Percentiles rank a stretch among this genome's conserved stretches.
Conservation (phyloP, 2,797 vertebrate genomes). For the Lagocephalus sceleratus region DNA sequence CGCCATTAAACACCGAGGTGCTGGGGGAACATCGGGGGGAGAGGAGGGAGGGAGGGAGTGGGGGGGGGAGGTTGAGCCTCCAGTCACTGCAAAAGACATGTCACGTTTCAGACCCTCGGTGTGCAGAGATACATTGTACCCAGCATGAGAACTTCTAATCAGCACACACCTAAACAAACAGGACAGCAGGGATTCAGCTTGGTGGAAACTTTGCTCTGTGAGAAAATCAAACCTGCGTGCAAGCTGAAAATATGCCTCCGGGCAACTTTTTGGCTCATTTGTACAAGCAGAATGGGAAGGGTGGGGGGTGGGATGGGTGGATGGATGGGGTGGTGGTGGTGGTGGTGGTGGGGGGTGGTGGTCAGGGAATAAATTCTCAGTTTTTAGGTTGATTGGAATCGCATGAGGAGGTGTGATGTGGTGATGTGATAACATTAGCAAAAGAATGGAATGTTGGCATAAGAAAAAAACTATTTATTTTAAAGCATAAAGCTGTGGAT, state of each 20-base stretch:
- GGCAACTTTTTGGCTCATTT: constrained; percentile 60
- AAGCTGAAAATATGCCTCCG: constrained; percentile 58
- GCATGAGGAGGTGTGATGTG: constrained; percentile 29
- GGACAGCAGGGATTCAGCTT: constrained; percentile 69
- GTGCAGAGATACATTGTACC: constrained; percentile 64
- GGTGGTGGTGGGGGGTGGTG: no score
- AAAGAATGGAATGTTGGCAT: constrained; percentile 18
- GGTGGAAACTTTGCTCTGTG: constrained; percentile 75
- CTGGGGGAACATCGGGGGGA: constrained; percentile 20
- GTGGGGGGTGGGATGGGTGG: constrained; percentile 44
- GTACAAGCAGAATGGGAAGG: constrained; percentile 53
- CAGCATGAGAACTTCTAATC: constrained; percentile 84
- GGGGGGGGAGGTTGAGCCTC: constrained; percentile 35
- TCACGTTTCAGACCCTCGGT: constrained; percentile 68
- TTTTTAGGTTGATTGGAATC: constrained; percentile 57
- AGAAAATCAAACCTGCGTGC: constrained; percentile 79
- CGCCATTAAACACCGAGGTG: constrained; percentile 63
- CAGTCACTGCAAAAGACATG: constrained; percentile 71
- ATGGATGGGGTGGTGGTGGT: no score
- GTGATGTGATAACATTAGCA: constrained; percentile 55
- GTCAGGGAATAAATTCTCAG: constrained; percentile 26
- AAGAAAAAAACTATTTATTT: background rate
- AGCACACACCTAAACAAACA: constrained; percentile 83
- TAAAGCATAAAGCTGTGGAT: background rate
- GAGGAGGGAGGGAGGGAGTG: constrained; percentile 19